These are phyloP conservation scores for Imbricaverruca yamaguchii DNA, from an alignment of 2,888 invertebrate genomes.

Conservation along the genomic window DNA sequence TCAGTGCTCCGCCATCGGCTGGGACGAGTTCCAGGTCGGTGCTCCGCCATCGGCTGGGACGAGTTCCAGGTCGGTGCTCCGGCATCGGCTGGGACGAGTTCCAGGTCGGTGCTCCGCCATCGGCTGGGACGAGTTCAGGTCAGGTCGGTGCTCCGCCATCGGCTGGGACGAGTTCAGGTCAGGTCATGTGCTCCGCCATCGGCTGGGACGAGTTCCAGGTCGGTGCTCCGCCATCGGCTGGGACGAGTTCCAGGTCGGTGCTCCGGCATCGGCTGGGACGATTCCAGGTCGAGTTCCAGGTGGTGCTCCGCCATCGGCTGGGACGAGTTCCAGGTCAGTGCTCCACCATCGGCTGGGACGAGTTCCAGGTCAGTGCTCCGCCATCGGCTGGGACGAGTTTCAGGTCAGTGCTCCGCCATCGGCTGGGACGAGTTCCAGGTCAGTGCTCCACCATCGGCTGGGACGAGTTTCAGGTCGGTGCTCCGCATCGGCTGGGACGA, in stretches of 20 bases:
- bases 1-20: conserved; percentile 31
- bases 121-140: conserved; percentile 78
- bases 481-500: neutral
- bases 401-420: conserved; percentile 21
- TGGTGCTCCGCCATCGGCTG: conserved; percentile 41
- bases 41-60: neutral
- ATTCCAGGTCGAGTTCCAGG: conserved; percentile 67
- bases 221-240: conserved; percentile 74
- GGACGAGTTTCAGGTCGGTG: conserved; percentile 25
- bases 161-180: conserved; percentile 82
- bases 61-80: conserved; percentile 27
- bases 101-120: conserved; percentile 59
- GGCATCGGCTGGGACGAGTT: conserved; percentile 29
- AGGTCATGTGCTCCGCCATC: conserved; percentile 52
- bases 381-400: conserved; percentile 28
- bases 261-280: conserved; percentile 78
- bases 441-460: conserved; percentile 32
- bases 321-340: conserved; percentile 28
- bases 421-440: neutral
- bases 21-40: conserved; percentile 26
- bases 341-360: neutral
- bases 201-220: conserved; percentile 35
- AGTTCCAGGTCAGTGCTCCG: conserved; percentile 30
- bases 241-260: conserved; percentile 84
- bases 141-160: conserved; percentile 72